A percentile compares a stretch with the other conserved stretches of the same genome.
Evolutionary conservation across 2,888 invertebrate genomes (phyloP).

Genomic region (Megamerina dolium): DNA sequence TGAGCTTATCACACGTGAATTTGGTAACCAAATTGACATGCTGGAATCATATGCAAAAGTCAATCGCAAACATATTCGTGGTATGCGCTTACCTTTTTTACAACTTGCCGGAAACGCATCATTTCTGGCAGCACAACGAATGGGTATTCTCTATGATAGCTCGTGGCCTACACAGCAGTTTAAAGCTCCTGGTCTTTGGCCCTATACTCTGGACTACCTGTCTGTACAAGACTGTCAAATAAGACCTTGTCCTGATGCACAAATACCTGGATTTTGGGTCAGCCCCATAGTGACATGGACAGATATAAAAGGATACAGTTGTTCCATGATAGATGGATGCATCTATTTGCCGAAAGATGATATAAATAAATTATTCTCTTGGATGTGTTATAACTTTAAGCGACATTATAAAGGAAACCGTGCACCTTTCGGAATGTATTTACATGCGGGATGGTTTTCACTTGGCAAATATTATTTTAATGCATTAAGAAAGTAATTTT

Average conservation of each 20-base stretch:
- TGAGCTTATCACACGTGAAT: slow-evolving; percentile 53
- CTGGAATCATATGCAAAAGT: slow-evolving; percentile 51
- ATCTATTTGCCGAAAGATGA: slow-evolving; percentile 49
- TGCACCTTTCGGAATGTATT: slow-evolving; percentile 63
- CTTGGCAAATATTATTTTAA: slow-evolving; percentile 49
- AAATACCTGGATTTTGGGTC: slow-evolving; percentile 56
- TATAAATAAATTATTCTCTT: slow-evolving; percentile 52
- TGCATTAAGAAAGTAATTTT: slow-evolving; percentile 50
- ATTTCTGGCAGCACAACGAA: slow-evolving; percentile 50
- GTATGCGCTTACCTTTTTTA: slow-evolving; percentile 55
- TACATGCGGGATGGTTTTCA: slow-evolving; percentile 62
- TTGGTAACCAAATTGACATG: slow-evolving; percentile 55
- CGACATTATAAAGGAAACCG: slow-evolving; percentile 59
- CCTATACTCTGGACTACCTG: slow-evolving; percentile 57
- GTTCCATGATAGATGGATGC: slow-evolving; percentile 57
- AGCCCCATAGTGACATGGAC: slow-evolving; percentile 56
- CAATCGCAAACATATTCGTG: slow-evolving; percentile 45
- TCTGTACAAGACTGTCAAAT: slow-evolving; percentile 54
- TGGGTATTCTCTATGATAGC: slow-evolving; percentile 54
- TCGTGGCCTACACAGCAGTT: slow-evolving; percentile 54
- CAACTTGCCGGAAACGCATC: slow-evolving; percentile 55
- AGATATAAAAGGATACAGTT: slow-evolving; percentile 49
- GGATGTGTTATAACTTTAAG: slow-evolving; percentile 60
- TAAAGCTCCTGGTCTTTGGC: slow-evolving; percentile 54
- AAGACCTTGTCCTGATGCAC: slow-evolving; percentile 51